Conservation (phyloP, 2,113 vertebrate species). For the Aegotheles bennettii region DNA sequence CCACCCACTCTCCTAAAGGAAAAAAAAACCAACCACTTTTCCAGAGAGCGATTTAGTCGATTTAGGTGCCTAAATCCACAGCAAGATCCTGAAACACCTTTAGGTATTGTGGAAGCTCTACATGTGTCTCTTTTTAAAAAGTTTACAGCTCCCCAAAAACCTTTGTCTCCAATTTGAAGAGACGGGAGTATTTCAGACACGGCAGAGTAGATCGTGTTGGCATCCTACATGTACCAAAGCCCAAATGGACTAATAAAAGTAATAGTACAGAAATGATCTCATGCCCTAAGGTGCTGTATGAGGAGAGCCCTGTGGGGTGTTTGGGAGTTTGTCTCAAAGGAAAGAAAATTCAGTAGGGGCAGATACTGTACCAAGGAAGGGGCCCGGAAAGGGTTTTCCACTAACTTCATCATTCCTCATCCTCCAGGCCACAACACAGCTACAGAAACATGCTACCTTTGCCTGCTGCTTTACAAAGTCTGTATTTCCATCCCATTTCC, state of each 20-base stretch:
- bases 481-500: background rate
- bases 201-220: background rate
- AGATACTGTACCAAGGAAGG: background rate
- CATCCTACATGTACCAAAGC: background rate
- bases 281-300: rapidly evolving
- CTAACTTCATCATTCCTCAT: background rate
- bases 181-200: background rate
- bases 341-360: background rate
- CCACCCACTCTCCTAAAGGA: background rate
- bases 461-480: background rate
- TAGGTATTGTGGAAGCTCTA: background rate
- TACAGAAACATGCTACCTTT: background rate
- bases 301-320: too few relatives aligned
- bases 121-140: background rate
- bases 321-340: background rate
- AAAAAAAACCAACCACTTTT: background rate
- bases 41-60: background rate
- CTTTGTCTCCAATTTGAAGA: background rate
- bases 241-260: rapidly evolving
- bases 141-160: background rate
- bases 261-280: background rate
- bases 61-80: background rate
- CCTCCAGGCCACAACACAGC: background rate
- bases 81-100: background rate
- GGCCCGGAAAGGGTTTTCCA: background rate